Base-by-base conservation (phyloP, 92 coral and sea anemone genomes). In the Parazoanthus darwini region DNA sequence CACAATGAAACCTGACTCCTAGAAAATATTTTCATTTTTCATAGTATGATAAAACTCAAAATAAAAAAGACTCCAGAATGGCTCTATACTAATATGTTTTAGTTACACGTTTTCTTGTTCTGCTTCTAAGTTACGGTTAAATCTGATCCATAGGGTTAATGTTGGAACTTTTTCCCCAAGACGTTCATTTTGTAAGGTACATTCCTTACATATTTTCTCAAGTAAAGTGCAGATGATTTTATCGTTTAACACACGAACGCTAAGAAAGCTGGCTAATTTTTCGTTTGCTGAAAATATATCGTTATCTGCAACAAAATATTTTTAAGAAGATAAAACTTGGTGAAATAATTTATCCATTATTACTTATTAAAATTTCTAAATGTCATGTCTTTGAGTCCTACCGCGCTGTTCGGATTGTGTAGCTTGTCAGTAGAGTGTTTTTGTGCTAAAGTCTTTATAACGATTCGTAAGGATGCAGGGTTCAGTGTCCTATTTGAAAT, bases 191-290 rank as follows among this genome's bases (percentile, higher is more conserved):
- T 72, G 7, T 43, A 8, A 25, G 29, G 23, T 59, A 33, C 88
- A 92, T 88, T 70, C 88, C 84, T 89, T 50, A 85, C 87, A 92
- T 92, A 85, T 82, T 89, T 93, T 89, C 80, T 79, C 39, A 76
- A 22, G 80, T 73, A 77, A 81, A 89, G 89, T 76, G 76, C 89
- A 68, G 91, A 83, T 90, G 82, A 80, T 74, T 81, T 83, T 83
- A 75, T 63, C 73, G 88, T 90, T 92, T 90, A 92, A 71, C 91
- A 67, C 82, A 37, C 78, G 66, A 78, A 77, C 58, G 94, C 90
- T 90, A 90, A 90, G 63, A 88, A 82, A 68, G 22, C 54, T 59
- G 75, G 44, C 86, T 81, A 86, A 86, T 77, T 90, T 82, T 86
- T 82, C 88, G 35, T 74, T 42, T 25, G 78, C 42, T 70, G 82